Evolutionary conservation across 2,888 invertebrate species (phyloP), one percentile per base, ranked within the genome.

Genomic region (Euclidia mi): DNA sequence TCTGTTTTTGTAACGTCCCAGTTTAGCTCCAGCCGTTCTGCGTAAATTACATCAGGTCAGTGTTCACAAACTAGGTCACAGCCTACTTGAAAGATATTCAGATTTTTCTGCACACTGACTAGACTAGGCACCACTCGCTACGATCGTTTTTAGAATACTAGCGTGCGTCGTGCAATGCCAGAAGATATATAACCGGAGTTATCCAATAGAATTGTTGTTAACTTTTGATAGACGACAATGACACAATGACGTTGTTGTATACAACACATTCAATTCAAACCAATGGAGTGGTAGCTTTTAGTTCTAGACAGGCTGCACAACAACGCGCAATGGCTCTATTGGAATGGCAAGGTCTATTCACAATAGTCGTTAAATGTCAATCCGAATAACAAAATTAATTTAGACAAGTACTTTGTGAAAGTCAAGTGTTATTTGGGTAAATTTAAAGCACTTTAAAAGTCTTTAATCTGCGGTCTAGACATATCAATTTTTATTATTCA

Each of bases 41-140:
- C 64, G 69, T 78, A 70, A 71, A 78, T 77, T 70, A 68, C 75
- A 78, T 76, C 78, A 79, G 86, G 85, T 81, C 85, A 84, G 78
- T 86, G 84, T 72, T 76, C 83, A 74, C 65, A 77, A 88, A 76
- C 61, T 84, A 71, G 85, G 71, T 41, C 82, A 67, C 67, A 76
- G 55, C 75, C 82, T 79, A 84, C 78, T 79, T 82, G 47, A 35
- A 40, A 62, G 55, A n/a, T 43, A 56, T 65, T 53, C 40, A 41
- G 15, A 49, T 45, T 53, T 62, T 67, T 64, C n/a, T 59, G 40
- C 53, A 29, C 46, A 41, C 15, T 32, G 37, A 17, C 31, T 59
- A 59, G 42, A 35, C 65, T n/a, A 53, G 7, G 12, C 11, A 18
- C 38, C 3, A 9, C 1, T 2, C n/a, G 15, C 18, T 38, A 18